Evolutionary conservation across 1,140 invertebrate genomes (phyloP), one percentile per base, ranked within the genome.

Genomic region (Helicorthomorpha holstii): DNA sequence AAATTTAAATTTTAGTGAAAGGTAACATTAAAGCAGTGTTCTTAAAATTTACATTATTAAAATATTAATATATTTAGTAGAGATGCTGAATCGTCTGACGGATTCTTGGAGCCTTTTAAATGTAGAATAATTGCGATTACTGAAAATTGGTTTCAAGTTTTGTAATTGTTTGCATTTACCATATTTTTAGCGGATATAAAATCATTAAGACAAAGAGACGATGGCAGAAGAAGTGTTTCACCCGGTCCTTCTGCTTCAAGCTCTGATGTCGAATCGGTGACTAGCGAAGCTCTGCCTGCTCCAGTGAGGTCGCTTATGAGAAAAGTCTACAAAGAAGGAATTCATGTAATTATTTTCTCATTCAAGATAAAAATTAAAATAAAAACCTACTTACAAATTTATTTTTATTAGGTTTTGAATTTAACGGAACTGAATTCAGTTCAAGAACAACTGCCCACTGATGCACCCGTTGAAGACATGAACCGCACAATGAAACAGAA

Each of bases 311-410:
- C 3, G 4, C 23, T 51, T 2, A 24, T 51, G 25, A 22, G 34
- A 7, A 51, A 51, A 51, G 41, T 51, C 24, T 27, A 51, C 26
- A 43, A 51, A 21, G 50, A 51, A 51, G 50, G 50, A 10, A 38
- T 51, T 24, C 19, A 51, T n/a, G 50, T 51, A 25, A 3, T 10
- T 24, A n/a, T 38, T 38, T 38, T n/a, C 7, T 34, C 7, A 34
- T 34, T 34, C 16, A 34, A 34, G 16, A 16, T 34, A 34, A 34
- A 7, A 7, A 7, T 34, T 7, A 34, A 34, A 7, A 34, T 7
- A 34, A 34, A 7, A 34, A 34, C 29, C 16, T 34, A 7, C 29
- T 34, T 34, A 34, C 7, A 7, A 34, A 34, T 34, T 16, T 16
- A 34, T 34, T 34, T 34, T 7, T 34, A 7, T 34, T 16, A 34